A percentile compares a stretch with the other conserved stretches of the same genome.
These are phyloP conservation scores for Asbolus verrucosus DNA, from an alignment of 1,140 invertebrate species.

Conservation along the genomic window DNA sequence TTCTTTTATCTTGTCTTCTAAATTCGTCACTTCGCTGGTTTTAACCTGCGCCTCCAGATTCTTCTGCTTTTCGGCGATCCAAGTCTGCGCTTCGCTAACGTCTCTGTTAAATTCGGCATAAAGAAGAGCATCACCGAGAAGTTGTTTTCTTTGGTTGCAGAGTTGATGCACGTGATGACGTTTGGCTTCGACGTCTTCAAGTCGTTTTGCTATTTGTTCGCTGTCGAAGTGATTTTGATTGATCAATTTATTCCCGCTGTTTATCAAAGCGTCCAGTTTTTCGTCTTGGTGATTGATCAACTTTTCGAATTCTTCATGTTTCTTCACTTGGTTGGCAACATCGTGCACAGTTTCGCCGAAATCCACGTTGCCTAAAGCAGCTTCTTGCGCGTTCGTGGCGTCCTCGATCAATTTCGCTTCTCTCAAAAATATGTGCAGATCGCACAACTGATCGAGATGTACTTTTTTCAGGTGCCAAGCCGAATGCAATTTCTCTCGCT, in stretches of 20 bases:
- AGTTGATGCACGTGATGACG: slow-evolving; percentile 78
- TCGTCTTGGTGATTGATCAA: slow-evolving; percentile 87
- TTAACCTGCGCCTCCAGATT: slow-evolving; percentile 82
- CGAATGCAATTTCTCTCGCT: slow-evolving; percentile 81
- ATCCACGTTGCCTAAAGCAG: slow-evolving; percentile 69
- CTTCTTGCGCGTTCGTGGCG: slow-evolving; percentile 89
- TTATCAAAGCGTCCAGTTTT: slow-evolving; percentile 81
- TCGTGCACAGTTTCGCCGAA: slow-evolving; percentile 82
- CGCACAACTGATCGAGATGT: slow-evolving; percentile 93
- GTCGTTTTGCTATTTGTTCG: slow-evolving; percentile 80
- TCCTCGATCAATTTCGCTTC: slow-evolving; percentile 95
- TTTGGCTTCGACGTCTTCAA: slow-evolving; percentile 78
- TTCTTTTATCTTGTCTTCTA: slow-evolving; percentile 93
- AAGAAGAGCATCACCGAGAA: slow-evolving; percentile 83
- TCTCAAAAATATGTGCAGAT: slow-evolving; percentile 93
- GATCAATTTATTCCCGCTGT: slow-evolving; percentile 91
- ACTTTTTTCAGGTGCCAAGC: slow-evolving; percentile 93
- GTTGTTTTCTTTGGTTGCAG: slow-evolving; percentile 72
- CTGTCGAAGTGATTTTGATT: slow-evolving; percentile 96
- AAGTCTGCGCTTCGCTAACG: slow-evolving; percentile 87
- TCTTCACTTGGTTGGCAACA: slow-evolving; percentile 87
- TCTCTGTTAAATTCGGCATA: slow-evolving; percentile 93
- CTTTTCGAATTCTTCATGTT: slow-evolving; percentile 92
- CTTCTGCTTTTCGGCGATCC: slow-evolving; percentile 95
- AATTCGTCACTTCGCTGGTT: slow-evolving; percentile 77